Evolutionary conservation across 2,113 vertebrate genomes (phyloP).

Genomic region (Ciconia stormi): DNA sequence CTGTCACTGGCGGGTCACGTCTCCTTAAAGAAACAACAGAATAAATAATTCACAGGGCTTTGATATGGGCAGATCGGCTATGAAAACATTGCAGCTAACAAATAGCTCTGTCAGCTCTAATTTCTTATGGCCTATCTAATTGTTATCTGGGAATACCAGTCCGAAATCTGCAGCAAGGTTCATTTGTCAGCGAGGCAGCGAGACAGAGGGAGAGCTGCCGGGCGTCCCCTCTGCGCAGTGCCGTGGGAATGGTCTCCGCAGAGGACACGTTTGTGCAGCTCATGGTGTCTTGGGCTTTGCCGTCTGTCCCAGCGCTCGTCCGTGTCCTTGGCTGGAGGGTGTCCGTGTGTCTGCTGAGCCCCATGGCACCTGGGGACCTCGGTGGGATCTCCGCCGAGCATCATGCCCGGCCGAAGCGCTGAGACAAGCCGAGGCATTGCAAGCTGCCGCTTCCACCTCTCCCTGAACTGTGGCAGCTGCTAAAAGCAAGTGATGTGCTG

Average conservation of each 20-base stretch:
- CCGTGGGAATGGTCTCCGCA: accelerated
- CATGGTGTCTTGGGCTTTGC: background rate
- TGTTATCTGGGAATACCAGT: constrained; percentile 77
- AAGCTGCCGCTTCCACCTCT: background rate
- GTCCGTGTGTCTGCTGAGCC: background rate
- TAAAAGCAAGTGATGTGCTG: background rate
- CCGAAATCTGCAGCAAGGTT: constrained; percentile 76
- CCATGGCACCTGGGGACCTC: background rate
- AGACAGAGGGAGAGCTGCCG: constrained; percentile 1
- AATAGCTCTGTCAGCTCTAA: constrained; percentile 84
- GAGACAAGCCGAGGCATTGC: background rate
- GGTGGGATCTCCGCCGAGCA: background rate
- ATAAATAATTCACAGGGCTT: constrained; percentile 74
- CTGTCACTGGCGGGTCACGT: constrained; percentile 61
- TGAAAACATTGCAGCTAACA: constrained; percentile 75
- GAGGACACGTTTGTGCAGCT: background rate
- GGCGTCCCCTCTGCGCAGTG: accelerated
- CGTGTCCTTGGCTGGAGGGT: background rate
- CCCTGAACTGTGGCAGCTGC: background rate
- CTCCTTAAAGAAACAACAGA: constrained; percentile 77
- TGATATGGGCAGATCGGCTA: constrained; percentile 63
- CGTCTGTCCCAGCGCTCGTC: background rate
- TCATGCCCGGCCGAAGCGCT: accelerated
- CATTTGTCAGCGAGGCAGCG: constrained; percentile 42
- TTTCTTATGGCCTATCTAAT: constrained; percentile 84